Conservation (phyloP, 2,113 vertebrate species). For the Xyrauchen texanus region DNA sequence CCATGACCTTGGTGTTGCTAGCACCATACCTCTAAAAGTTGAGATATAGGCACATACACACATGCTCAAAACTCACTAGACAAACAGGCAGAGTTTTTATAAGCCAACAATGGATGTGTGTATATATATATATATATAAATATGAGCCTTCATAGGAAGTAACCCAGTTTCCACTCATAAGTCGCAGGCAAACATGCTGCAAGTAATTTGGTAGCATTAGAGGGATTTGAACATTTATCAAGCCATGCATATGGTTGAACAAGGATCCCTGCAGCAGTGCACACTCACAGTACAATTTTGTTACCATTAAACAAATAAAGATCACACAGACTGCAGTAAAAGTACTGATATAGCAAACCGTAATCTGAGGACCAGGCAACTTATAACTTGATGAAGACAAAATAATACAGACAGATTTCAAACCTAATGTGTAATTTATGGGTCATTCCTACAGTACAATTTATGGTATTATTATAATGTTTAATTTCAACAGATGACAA, state of each 20-base stretch:
- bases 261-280: neutral
- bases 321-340: neutral
- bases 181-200: conserved; percentile 12
- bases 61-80: no score
- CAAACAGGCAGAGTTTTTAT: no score
- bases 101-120: no score
- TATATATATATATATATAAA: neutral
- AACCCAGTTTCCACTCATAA: conserved; percentile 30
- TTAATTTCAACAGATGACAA: no score
- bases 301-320: conserved; percentile 3
- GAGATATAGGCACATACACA: no score
- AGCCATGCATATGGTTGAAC: neutral
- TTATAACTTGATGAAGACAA: no score
- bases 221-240: conserved; percentile 22
- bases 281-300: neutral
- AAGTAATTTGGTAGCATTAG: conserved; percentile 17
- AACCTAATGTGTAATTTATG: no score
- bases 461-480: no score
- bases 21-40: no score
- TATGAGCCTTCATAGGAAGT: neutral
- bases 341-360: neutral
- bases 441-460: no score
- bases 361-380: neutral
- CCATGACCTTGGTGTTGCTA: no score
- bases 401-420: no score